Conservation (phyloP, 2,113 vertebrate species). For the Myocastor coypus region DNA sequence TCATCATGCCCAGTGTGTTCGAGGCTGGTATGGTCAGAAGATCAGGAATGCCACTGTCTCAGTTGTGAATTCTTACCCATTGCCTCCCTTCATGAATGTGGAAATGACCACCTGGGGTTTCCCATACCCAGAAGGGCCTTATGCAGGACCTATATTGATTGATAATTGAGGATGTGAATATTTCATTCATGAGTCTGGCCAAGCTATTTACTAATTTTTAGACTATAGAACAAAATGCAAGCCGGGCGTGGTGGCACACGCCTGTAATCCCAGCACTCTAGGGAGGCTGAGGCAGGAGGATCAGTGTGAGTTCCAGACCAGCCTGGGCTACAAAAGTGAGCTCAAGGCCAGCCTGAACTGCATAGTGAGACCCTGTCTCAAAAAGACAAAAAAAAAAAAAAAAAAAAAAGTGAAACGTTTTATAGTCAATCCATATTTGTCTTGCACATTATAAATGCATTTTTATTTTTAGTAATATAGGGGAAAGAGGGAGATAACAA, state of each 20-base stretch:
- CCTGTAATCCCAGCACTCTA: too few relatives aligned
- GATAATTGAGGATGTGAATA: conserved; percentile 83
- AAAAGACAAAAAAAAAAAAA: too few relatives aligned
- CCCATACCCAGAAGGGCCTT: conserved; percentile 80
- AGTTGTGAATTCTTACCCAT: conserved; percentile 76
- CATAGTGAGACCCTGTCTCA: too few relatives aligned
- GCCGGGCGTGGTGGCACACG: too few relatives aligned
- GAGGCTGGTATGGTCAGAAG: conserved; percentile 71
- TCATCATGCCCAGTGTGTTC: conserved; percentile 66
- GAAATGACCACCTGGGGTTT: conserved; percentile 76
- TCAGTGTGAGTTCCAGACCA: too few relatives aligned
- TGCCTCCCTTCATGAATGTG: conserved; percentile 75
- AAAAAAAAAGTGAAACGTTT: conserved; percentile 88
- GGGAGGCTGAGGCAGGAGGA: too few relatives aligned
- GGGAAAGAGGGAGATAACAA: conserved; percentile 52
- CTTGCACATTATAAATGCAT: conserved; percentile 85
- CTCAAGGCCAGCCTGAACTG: too few relatives aligned
- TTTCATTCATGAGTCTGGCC: conserved; percentile 87
- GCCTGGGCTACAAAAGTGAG: too few relatives aligned
- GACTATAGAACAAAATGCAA: conserved; percentile 76
- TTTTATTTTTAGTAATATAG: conserved; percentile 85
- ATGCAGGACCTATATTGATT: conserved; percentile 76
- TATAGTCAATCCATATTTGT: conserved; percentile 82
- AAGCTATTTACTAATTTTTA: conserved; percentile 82
- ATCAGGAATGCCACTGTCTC: conserved; percentile 79